Conservation (phyloP, 2,113 vertebrate species). For the Xenopus tropicalis region DNA sequence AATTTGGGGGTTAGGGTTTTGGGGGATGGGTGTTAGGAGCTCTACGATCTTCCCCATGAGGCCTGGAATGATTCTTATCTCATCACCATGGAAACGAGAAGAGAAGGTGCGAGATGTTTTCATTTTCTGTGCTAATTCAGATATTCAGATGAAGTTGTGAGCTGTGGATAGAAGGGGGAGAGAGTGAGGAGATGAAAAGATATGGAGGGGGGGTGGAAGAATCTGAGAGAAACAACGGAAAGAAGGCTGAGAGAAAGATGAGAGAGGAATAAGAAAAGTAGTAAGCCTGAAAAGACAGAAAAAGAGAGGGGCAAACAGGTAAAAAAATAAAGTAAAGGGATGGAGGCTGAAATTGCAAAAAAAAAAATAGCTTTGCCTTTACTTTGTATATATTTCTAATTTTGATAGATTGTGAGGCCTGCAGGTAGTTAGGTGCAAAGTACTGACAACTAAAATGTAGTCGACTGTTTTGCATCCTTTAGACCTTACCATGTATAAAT, state of each 20-base stretch:
- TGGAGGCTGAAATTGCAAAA: too few species aligned
- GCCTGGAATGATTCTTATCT: conserved; percentile 82
- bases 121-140: conserved; percentile 81
- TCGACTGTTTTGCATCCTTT: too few species aligned
- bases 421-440: too few species aligned
- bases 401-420: too few species aligned
- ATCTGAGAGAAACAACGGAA: not conserved
- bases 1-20: conserved; percentile 46
- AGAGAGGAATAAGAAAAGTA: not conserved
- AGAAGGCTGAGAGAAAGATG: not conserved
- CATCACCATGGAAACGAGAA: conserved; percentile 81
- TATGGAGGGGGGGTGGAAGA: not conserved
- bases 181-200: not conserved
- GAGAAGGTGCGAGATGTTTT: conserved; percentile 76
- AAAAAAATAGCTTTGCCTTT: too few species aligned
- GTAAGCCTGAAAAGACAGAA: too few species aligned
- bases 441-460: too few species aligned
- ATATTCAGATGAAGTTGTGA: conserved; percentile 84
- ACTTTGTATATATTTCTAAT: too few species aligned
- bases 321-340: too few species aligned
- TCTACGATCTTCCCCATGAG: conserved; percentile 74
- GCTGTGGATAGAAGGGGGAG: not conserved
- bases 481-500: too few species aligned
- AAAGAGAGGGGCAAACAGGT: not conserved
- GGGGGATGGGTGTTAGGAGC: conserved; percentile 76